Percentiles rank a stretch among this genome's conserved stretches.
Evolutionary conservation across 2,888 invertebrate genomes (phyloP).

Genomic region (Rhimphoctona megacephalus): DNA sequence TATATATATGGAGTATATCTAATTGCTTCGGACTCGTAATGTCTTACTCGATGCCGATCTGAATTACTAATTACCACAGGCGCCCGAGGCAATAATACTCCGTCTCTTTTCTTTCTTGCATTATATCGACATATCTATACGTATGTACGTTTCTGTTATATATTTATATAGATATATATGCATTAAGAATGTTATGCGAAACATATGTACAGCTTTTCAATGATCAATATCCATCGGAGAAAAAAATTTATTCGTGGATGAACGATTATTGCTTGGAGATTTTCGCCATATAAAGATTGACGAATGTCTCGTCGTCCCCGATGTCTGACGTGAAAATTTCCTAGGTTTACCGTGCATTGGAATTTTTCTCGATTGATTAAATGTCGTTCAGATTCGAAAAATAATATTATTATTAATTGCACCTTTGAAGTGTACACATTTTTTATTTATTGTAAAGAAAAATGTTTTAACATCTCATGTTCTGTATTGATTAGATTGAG

Average conservation of each 20-base stretch:
- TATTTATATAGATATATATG: neutral
- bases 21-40: conserved; percentile 73
- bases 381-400: neutral
- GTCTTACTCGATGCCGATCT: conserved; percentile 77
- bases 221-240: conserved; percentile 36
- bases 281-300: conserved; percentile 45
- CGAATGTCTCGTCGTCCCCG: conserved; percentile 22
- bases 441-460: neutral
- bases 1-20: conserved; percentile 54
- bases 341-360: neutral
- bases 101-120: conserved; percentile 48
- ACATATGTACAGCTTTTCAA: conserved; percentile 22
- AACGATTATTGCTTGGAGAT: conserved; percentile 53
- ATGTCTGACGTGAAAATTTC: conserved; percentile 14
- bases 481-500: neutral
- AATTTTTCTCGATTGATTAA: neutral
- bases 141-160: neutral
- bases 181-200: conserved; percentile 6
- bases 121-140: conserved; percentile 1
- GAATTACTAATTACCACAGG: conserved; percentile 77
- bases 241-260: conserved; percentile 51
- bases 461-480: no score
- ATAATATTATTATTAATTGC: neutral
- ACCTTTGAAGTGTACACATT: neutral
- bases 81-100: conserved; percentile 62